phyloP scores from a whole-genome alignment of 2,888 invertebrate genomes.

The Leptinotarsa haldemani region DNA sequence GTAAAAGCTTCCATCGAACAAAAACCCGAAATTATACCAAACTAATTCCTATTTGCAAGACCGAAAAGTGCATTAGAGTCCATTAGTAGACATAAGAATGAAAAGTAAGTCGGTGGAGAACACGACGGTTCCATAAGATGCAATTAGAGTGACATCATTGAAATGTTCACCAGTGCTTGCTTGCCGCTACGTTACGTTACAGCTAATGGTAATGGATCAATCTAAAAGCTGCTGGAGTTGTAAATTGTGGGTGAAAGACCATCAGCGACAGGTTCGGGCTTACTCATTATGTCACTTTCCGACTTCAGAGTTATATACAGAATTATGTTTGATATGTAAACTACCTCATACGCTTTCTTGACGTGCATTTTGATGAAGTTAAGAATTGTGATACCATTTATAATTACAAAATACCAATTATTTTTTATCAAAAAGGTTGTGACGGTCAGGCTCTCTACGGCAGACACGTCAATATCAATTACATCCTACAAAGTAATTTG shows the following conservation, averaged over 20 bases:
- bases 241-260: conserved; percentile 42
- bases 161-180: conserved; percentile 48
- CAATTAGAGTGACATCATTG: conserved; percentile 52
- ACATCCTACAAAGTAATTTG: no score
- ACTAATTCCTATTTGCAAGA: conserved; percentile 30
- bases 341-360: no score
- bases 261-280: conserved; percentile 31
- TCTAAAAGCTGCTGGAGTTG: conserved; percentile 48
- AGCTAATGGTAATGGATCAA: conserved; percentile 57
- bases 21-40: conserved; percentile 31
- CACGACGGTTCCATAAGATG: conserved; percentile 49
- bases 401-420: no score
- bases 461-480: no score
- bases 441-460: no score
- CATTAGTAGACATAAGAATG: conserved; percentile 48
- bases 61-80: conserved; percentile 48
- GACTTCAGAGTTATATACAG: no score
- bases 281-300: neutral
- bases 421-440: no score
- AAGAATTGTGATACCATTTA: no score
- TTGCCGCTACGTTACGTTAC: conserved; percentile 34
- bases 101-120: conserved; percentile 41
- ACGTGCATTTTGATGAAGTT: no score
- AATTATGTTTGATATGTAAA: no score
- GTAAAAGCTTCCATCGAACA: neutral